Evolutionary conservation across 2,888 invertebrate genomes (phyloP), one percentile per base, ranked within the genome.

Genomic region (Sceliomorpha sp.): DNA sequence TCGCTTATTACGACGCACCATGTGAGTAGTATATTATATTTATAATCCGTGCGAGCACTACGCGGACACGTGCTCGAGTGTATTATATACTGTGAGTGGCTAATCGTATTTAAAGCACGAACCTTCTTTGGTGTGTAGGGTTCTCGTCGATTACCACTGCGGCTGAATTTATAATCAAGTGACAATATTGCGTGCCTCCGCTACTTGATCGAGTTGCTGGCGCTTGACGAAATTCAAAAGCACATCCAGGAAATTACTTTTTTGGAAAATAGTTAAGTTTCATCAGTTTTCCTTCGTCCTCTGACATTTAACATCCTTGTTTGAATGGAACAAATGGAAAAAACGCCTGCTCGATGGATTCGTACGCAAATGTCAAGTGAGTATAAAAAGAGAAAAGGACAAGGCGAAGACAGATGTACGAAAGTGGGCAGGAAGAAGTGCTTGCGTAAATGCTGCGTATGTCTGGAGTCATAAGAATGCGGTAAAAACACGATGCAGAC

Each of bases 1-100:
- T 50, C 55, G 60, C 62, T 62, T 74, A 74, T 76, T 71, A 68
- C 64, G 55, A 67, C 66, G 69, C 74, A 73, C 68, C 59, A 45
- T 72, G 70, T 70, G 71, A 74, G 53, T 48, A 63, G 73, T 79
- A 83, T 84, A 85, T 87, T 82, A 85, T 86, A 87, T 86, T 87
- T 82, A 86, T 87, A 87, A 87, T 88, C 87, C 85, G 79, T 74
- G 80, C 78, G 81, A 80, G 80, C 79, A 81, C 84, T 82, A 81
- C 80, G 72, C 72, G 72, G 83, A 80, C 88, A 88, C 87, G 88
- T 88, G 88, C 80, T 82, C 53, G 56, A 69, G 63, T 75, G 70
- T 72, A 74, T 79, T 75, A 78, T 71, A 73, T 63, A 67, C 67
- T 59, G 26, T 14, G 63, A 66, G 51, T 62, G 47, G 67, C 76